Conservation (phyloP, 2,888 invertebrate species). For the Linnaemya tessellans region DNA sequence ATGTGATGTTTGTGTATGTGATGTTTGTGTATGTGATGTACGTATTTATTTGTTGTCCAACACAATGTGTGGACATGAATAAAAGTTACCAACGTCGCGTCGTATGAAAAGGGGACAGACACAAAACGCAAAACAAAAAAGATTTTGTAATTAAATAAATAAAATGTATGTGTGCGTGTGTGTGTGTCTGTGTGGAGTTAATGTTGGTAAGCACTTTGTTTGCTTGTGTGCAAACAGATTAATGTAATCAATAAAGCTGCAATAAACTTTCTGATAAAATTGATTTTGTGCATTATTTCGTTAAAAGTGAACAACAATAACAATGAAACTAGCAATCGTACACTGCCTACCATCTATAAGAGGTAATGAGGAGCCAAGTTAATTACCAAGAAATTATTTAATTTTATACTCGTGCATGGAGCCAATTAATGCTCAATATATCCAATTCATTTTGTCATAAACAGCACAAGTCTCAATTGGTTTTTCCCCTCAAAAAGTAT, state of each 20-base stretch:
- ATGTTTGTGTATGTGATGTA: neutral
- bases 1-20: neutral
- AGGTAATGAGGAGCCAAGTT: neutral
- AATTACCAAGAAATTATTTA: neutral
- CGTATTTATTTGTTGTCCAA: neutral
- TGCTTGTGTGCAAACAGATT: conserved; percentile 57
- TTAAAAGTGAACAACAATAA: conserved; percentile 66
- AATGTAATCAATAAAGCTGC: conserved; percentile 70
- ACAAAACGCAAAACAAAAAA: neutral
- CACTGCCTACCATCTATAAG: neutral
- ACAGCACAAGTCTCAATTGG: no score
- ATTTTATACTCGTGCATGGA: no score
- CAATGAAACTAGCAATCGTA: conserved; percentile 48
- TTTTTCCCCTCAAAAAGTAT: no score
- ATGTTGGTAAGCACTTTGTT: conserved; percentile 12
- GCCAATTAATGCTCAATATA: no score
- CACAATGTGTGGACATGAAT: conserved; percentile 49
- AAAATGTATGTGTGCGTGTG: conserved; percentile 2
- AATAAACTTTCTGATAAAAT: conserved; percentile 72
- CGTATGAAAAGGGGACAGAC: conserved; percentile 9
- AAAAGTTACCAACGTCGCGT: conserved; percentile 36
- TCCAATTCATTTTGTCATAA: no score
- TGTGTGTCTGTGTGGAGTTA: neutral
- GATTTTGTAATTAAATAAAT: conserved; percentile 54
- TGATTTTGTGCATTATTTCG: conserved; percentile 73